These are phyloP conservation scores for Nephrocerus scutellatus DNA, from an alignment of 2,888 invertebrate genomes.

Conservation along the genomic window DNA sequence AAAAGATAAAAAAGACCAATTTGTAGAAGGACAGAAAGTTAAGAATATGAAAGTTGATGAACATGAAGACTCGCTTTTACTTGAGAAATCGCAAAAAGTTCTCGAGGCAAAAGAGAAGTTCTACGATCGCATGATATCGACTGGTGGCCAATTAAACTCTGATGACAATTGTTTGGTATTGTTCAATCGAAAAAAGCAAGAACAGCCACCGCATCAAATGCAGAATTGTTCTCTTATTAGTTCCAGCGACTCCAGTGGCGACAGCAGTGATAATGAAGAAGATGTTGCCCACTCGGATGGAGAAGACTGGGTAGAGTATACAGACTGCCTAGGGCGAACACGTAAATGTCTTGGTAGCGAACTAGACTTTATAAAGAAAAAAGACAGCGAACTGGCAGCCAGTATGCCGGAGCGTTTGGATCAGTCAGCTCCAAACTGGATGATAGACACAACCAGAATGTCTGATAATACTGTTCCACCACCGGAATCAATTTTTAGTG, in stretches of 20 bases:
- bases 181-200: slow-evolving; percentile 47
- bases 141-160: slow-evolving; percentile 41
- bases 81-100: slow-evolving; percentile 47
- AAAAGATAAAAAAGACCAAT: slow-evolving; percentile 17
- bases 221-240: not conserved
- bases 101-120: slow-evolving; percentile 46
- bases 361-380: slow-evolving; percentile 58
- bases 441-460: slow-evolving; percentile 36
- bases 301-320: slow-evolving; percentile 75
- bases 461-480: slow-evolving; percentile 38
- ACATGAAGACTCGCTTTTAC: slow-evolving; percentile 36
- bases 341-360: slow-evolving; percentile 76
- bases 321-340: slow-evolving; percentile 81
- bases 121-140: slow-evolving; percentile 46
- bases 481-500: slow-evolving; percentile 39
- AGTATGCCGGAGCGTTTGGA: slow-evolving; percentile 42
- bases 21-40: slow-evolving; percentile 26
- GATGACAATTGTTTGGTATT: slow-evolving; percentile 46
- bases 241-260: slow-evolving; percentile 46
- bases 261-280: slow-evolving; percentile 35
- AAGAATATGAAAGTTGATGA: slow-evolving; percentile 29
- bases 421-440: slow-evolving; percentile 45
- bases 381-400: slow-evolving; percentile 51
- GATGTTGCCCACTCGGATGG: slow-evolving; percentile 47
- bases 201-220: slow-evolving; percentile 21